Base-by-base conservation (phyloP, 2,113 vertebrate genomes). In the Apus apus region DNA sequence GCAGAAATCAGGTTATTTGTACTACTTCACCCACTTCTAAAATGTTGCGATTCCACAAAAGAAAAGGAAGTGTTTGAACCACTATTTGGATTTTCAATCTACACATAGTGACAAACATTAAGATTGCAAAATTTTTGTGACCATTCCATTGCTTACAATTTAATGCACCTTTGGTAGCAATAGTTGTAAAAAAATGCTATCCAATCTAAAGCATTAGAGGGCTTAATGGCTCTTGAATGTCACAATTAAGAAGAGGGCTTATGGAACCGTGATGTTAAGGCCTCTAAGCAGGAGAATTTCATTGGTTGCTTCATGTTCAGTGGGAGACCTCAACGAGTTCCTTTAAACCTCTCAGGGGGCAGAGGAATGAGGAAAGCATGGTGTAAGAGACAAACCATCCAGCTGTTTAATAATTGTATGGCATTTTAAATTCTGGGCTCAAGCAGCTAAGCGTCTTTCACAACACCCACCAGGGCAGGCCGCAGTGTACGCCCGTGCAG, bases 391-490 rank as follows among this genome's bases (percentile, higher is more conserved):
- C 74, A 82, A 82, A 50, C 91, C 68, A 91, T 43, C 85, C 91
- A 25, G 90, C 51, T 89, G 76, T 89, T 93, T 75, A 82, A 67
- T 90, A 96, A 87, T 77, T 80, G 88, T 91, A 96, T 82, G 94
- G 95, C 94, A 95, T 94, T 79, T 85, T 45, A 30, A 57, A 45
- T 30, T 51, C 51, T 50, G 54, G 30, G 79, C 43, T 11, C 0
- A 65, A 38, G 85, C 61, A 43, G 70, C 96, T 99, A 99, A 0
- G 98, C 96, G 0, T 97, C 99, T 96, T 99, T 99, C 25, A 98
- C 99, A 50, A 99, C 99, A 5, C 99, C 99, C 70, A 99, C 99
- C 45, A 99, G 84, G 8, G 99, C 99, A 2, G 99, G 99, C 93
- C 99, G 98, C 78, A 99, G 98, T 7, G 99, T 99, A 80, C 99